Evolutionary conservation across 2,888 invertebrate genomes (phyloP).

Genomic region (Lamellibrachia satsuma): DNA sequence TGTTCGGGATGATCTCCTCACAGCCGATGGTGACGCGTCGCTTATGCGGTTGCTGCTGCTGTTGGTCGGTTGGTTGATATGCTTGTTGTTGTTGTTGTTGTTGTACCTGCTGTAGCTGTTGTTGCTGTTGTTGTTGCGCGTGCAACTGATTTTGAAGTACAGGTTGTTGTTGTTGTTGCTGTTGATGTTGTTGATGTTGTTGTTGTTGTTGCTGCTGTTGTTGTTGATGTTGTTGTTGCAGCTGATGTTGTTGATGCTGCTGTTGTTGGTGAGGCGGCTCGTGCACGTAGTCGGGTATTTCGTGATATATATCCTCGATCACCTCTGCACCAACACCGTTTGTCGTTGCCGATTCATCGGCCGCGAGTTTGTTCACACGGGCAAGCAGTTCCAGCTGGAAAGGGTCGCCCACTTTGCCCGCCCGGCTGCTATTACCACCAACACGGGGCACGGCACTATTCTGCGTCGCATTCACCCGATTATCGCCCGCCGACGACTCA

Average conservation of each 20-base stretch:
- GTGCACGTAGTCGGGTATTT: conserved; percentile 9
- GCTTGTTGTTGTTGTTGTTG: conserved; percentile 21
- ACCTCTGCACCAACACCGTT: conserved; percentile 24
- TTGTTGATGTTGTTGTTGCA: conserved; percentile 22
- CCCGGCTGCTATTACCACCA: conserved; percentile 17
- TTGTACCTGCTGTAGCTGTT: conserved; percentile 20
- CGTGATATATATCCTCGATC: conserved; percentile 22
- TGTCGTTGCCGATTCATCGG: not conserved
- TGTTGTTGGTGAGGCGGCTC: not conserved
- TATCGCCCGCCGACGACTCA: conserved; percentile 8
- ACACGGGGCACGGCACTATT: not conserved
- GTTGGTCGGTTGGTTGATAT: not conserved
- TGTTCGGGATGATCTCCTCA: conserved; percentile 32
- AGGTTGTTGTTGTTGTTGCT: conserved; percentile 17
- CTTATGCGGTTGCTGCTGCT: conserved; percentile 17
- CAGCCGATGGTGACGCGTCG: conserved; percentile 36
- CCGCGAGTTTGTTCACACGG: not conserved
- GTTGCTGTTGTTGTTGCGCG: conserved; percentile 13
- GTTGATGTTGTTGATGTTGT: not conserved
- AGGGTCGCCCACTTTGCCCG: not conserved
- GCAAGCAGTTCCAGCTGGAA: not conserved
- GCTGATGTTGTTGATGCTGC: not conserved
- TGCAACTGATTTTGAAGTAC: not conserved
- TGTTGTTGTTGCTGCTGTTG: conserved; percentile 18
- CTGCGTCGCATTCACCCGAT: not conserved